Evolutionary conservation across 2,888 invertebrate genomes (phyloP).

Genomic region (Hirtodrosophila histrioides): DNA sequence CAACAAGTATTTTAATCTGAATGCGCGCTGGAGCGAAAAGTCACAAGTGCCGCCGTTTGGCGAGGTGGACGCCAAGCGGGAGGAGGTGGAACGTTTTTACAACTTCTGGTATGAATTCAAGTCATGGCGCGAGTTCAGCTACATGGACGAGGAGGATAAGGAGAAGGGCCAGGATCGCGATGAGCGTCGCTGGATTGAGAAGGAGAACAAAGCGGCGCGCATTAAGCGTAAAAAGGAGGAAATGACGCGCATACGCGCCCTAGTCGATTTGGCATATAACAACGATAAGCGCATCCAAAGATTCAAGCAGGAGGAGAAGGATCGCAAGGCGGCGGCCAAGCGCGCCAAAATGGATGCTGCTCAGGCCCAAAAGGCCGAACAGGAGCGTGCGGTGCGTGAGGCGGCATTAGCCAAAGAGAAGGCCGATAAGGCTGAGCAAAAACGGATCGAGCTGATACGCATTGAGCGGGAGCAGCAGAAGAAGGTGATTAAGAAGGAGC

Average conservation of each 20-base stretch:
- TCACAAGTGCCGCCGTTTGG: constrained; percentile 93
- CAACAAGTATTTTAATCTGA: constrained; percentile 89
- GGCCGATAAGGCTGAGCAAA: constrained; percentile 92
- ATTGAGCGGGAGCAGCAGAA: constrained; percentile 94
- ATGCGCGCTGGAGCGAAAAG: constrained; percentile 96
- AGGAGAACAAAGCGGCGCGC: constrained; percentile 96
- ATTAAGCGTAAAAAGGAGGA: constrained; percentile 98
- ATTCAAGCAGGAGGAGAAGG: constrained; percentile 97
- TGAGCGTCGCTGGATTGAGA: constrained; percentile 98
- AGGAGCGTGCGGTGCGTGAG: constrained; percentile 90
- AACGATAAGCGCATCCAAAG: constrained; percentile 96
- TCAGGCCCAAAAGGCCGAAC: constrained; percentile 92
- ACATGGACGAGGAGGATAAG: constrained; percentile 99
- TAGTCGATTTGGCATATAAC: constrained; percentile 97
- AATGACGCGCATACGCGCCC: constrained; percentile 93
- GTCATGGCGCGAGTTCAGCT: constrained; percentile 99
- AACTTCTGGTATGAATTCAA: constrained; percentile 99
- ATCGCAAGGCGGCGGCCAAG: constrained; percentile 94
- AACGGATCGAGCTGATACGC: constrained; percentile 91
- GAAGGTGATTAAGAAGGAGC: constrained; percentile 93
- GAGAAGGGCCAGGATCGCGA: constrained; percentile 98
- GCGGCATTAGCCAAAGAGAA: constrained; percentile 90
- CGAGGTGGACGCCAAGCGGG: constrained; percentile 90
- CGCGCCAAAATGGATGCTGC: constrained; percentile 93
- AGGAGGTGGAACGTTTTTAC: constrained; percentile 97